Percentiles rank a stretch among this genome's conserved stretches.
phyloP scores from a whole-genome alignment of 1,140 invertebrate genomes.

The Procambarus virginalis region DNA sequence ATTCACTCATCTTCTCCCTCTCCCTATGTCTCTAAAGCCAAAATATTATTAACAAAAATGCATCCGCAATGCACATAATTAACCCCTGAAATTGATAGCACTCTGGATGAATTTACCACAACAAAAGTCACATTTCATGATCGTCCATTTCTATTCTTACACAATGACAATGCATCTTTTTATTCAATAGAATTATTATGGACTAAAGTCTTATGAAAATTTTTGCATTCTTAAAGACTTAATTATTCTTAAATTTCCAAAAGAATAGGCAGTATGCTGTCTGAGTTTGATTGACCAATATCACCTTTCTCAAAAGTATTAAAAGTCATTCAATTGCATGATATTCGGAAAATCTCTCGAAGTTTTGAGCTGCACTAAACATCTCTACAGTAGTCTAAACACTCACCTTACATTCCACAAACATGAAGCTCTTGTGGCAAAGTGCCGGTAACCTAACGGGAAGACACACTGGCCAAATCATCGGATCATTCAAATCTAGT shows the following conservation, averaged over 20 bases:
- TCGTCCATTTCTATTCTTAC: neutral
- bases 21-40: no score
- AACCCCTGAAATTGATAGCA: neutral
- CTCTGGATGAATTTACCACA: neutral
- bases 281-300: neutral
- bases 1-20: neutral
- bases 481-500: neutral
- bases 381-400: neutral
- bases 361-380: slow-evolving; percentile 13
- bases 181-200: neutral
- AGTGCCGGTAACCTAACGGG: neutral
- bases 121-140: neutral
- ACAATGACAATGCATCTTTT: neutral
- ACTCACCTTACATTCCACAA: slow-evolving; percentile 9
- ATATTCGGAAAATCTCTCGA: neutral
- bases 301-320: neutral
- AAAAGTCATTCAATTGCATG: neutral
- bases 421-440: neutral
- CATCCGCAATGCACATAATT: neutral
- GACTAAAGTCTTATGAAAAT: neutral
- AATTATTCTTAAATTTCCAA: neutral
- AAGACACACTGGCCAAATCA: slow-evolving; percentile 10
- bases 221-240: neutral
- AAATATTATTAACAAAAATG: neutral
- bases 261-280: neutral